Evolutionary conservation across 2,888 invertebrate species (phyloP).

Genomic region (Glomeris marginata): DNA sequence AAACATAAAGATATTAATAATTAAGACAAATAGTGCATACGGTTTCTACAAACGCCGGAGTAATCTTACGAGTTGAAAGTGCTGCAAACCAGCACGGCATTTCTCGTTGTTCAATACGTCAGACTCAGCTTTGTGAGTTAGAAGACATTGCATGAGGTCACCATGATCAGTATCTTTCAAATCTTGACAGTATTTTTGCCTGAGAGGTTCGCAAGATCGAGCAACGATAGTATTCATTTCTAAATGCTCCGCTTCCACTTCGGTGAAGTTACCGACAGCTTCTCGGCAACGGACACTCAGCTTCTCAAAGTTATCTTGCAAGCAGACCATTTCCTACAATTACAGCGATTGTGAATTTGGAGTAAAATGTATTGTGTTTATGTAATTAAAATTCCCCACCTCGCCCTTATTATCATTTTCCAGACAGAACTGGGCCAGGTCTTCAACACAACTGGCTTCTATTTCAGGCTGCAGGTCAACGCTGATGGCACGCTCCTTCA

Average conservation of each 20-base stretch:
- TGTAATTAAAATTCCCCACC: slow-evolving; percentile 21
- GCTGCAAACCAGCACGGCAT: slow-evolving; percentile 87
- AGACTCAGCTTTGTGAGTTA: slow-evolving; percentile 75
- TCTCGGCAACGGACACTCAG: slow-evolving; percentile 44
- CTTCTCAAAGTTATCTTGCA: slow-evolving; percentile 48
- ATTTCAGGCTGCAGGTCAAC: slow-evolving; percentile 90
- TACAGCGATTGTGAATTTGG: no score
- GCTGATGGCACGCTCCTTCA: slow-evolving; percentile 80
- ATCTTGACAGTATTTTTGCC: slow-evolving; percentile 55
- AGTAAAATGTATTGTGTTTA: background rate
- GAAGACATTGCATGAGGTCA: slow-evolving; percentile 86
- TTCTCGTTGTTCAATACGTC: slow-evolving; percentile 60
- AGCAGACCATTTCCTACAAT: slow-evolving; percentile 63
- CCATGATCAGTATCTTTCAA: slow-evolving; percentile 48
- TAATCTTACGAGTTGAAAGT: slow-evolving; percentile 69
- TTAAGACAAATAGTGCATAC: no score
- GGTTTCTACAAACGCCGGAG: no score
- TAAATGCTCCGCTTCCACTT: slow-evolving; percentile 72
- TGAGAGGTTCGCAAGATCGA: slow-evolving; percentile 61
- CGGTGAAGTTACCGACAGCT: slow-evolving; percentile 69
- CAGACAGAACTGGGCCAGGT: slow-evolving; percentile 66
- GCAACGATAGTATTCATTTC: slow-evolving; percentile 79
- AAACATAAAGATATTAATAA: no score
- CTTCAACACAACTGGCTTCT: slow-evolving; percentile 74
- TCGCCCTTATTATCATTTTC: slow-evolving; percentile 73